phyloP scores from a whole-genome alignment of 2,113 vertebrate genomes.

The Eidolon helvum region DNA sequence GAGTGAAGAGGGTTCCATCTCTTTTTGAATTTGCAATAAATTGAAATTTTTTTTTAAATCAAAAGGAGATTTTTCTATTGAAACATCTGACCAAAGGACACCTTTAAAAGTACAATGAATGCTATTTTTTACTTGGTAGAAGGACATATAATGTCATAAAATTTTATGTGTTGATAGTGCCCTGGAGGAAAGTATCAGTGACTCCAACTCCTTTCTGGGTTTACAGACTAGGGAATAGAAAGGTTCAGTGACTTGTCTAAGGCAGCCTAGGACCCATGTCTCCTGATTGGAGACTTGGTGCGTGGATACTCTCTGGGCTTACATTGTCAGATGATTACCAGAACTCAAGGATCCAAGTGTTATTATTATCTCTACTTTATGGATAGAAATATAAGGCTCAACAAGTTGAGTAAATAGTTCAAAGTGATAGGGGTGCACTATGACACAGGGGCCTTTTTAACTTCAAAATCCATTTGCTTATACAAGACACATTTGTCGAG shows the following conservation, averaged over 20 bases:
- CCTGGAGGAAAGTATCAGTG: neutral
- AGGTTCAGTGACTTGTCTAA: neutral
- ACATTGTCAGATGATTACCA: neutral
- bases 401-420: neutral
- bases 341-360: neutral
- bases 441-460: neutral
- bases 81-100: neutral
- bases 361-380: neutral
- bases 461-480: neutral
- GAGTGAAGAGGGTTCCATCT: neutral
- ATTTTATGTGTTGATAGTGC: neutral
- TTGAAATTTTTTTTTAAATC: neutral
- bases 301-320: neutral
- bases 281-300: neutral
- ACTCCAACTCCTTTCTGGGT: neutral
- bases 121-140: neutral
- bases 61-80: neutral
- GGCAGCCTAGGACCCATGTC: neutral
- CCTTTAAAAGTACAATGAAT: neutral
- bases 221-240: neutral
- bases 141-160: neutral
- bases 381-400: neutral
- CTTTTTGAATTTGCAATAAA: neutral
- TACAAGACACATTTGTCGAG: neutral
- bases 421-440: neutral